Base-by-base conservation (phyloP, 2,888 invertebrate species). In the Trissoscelio sp. region DNA sequence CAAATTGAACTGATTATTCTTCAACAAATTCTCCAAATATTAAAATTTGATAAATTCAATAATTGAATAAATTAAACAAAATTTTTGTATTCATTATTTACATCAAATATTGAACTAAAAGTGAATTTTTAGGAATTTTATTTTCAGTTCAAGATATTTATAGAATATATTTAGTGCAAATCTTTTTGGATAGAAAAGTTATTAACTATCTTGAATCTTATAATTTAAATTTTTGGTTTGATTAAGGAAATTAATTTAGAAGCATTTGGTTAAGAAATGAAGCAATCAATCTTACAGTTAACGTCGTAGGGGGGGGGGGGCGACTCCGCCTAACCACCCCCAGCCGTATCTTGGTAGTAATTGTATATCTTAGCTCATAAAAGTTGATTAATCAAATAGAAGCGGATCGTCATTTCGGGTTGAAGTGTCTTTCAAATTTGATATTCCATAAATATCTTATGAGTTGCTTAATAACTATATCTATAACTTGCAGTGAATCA, bases 251-350 rank as follows among this genome's bases (percentile, higher is more conserved):
- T 53, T 67, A 53, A 37, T 53, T 53, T 53, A 20, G 6, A 44
- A 42, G 14, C 16, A 37, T 48, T 69, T 57, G 31, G 44, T 31
- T 69, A 51, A 62, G 72, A 53, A 72, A 53, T 37, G 53, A 34
- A 62, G 62, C n/a, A 73, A 73, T 73, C 73, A 62, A 73, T 73
- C 34, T 53, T 34, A 57, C 12, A 57, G 58, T 55, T 53, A 46
- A 44, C 14, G 24, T 28, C 34, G 44, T 73, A 39, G 60, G 72
- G 60, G 62, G 53, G 24, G 42, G 44, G 24, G 53, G 11, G 6
- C 12, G 46, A 14, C 58, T 48, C 42, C 51, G 12, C 37, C 46
- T 57, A 24, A 12, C 55, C 34, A 37, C 37, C 51, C 12, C 12
- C 51, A 12, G 31, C 1, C 34, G 37, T 31, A 48, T 64, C 20